These are phyloP conservation scores for Mirounga angustirostris DNA, from an alignment of 2,113 vertebrate genomes.

Conservation along the genomic window DNA sequence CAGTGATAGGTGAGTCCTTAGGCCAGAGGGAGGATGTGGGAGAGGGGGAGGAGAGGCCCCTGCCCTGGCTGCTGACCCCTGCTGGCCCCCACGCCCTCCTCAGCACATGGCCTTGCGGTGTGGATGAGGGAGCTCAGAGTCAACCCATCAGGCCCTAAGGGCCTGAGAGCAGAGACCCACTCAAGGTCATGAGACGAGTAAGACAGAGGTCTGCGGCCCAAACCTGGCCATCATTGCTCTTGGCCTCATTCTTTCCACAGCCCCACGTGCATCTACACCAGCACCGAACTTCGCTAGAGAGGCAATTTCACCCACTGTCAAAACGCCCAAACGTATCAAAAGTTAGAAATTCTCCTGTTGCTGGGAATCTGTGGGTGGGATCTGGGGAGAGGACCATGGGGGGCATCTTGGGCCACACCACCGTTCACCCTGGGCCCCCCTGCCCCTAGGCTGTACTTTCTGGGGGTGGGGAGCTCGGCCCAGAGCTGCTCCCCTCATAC, in stretches of 20 bases:
- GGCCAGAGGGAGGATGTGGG: rapidly evolving
- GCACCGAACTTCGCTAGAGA: neutral
- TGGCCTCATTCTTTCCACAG: neutral
- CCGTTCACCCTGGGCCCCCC: neutral
- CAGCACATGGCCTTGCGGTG: neutral
- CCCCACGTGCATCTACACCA: rapidly evolving
- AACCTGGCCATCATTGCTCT: neutral
- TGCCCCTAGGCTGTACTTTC: rapidly evolving
- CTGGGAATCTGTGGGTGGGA: neutral
- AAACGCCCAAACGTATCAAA: neutral
- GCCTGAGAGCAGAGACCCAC: neutral
- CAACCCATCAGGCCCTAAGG: neutral
- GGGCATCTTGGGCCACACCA: neutral
- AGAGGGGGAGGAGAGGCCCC: neutral
- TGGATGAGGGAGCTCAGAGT: neutral
- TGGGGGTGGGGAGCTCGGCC: neutral
- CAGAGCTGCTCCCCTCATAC: rapidly evolving
- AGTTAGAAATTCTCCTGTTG: neutral
- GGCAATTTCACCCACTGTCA: neutral
- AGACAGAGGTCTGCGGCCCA: neutral
- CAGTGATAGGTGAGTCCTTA: neutral
- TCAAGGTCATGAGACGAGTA: neutral
- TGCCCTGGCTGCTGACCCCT: neutral
- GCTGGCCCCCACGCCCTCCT: neutral
- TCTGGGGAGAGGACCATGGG: neutral